phyloP scores from a whole-genome alignment of 2,888 invertebrate species.

The Proisotoma minuta region DNA sequence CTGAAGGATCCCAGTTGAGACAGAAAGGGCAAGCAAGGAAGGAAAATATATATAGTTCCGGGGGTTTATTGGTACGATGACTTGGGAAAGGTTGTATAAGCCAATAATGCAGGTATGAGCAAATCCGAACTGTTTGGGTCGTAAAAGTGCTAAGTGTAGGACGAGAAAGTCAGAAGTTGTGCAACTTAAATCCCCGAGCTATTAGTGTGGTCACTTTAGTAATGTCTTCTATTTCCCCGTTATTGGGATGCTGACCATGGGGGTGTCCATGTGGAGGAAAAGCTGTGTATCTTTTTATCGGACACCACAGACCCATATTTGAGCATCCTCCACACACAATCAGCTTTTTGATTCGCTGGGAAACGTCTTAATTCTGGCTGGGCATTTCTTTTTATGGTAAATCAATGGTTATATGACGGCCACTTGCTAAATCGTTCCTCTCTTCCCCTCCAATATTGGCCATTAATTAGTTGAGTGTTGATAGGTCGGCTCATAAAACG shows the following conservation, averaged over 20 bases:
- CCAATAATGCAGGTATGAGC: slow-evolving; percentile 41
- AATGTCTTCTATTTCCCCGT: slow-evolving; percentile 37
- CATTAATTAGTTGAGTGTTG: slow-evolving; percentile 48
- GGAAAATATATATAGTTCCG: no score
- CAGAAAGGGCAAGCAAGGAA: no score
- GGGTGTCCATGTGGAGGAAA: slow-evolving; percentile 2
- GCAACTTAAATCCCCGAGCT: slow-evolving; percentile 48
- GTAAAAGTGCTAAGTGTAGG: slow-evolving; percentile 37
- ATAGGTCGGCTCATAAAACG: slow-evolving; percentile 47
- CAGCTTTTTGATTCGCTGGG: slow-evolving; percentile 38
- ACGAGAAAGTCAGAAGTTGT: slow-evolving; percentile 21
- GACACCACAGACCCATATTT: slow-evolving; percentile 48
- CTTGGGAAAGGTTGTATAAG: slow-evolving; percentile 8
- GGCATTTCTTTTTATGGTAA: slow-evolving; percentile 47
- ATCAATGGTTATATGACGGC: slow-evolving; percentile 47
- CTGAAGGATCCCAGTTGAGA: no score
- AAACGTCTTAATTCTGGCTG: slow-evolving; percentile 33
- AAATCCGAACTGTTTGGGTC: slow-evolving; percentile 39
- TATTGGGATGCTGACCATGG: slow-evolving; percentile 24
- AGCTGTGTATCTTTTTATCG: slow-evolving; percentile 44
- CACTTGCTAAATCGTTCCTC: slow-evolving; percentile 2
- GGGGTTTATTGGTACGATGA: neutral
- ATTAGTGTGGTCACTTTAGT: slow-evolving; percentile 48
- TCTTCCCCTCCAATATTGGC: slow-evolving; percentile 38
- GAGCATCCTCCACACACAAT: slow-evolving; percentile 29